phyloP scores from a whole-genome alignment of 2,888 invertebrate genomes.

The Epinotia demarniana region DNA sequence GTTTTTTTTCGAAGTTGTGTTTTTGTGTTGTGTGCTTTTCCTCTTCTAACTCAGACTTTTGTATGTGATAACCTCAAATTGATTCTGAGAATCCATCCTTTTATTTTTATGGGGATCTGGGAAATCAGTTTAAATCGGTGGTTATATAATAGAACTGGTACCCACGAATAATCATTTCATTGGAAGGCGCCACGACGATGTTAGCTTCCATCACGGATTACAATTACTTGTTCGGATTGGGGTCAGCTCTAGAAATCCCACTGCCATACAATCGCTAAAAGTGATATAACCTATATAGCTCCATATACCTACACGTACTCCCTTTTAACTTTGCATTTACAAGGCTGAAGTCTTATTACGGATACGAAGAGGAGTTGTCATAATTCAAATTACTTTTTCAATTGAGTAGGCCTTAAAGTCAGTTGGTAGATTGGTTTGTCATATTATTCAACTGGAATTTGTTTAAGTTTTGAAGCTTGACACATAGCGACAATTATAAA shows the following conservation, averaged over 20 bases:
- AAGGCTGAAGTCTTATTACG: conserved; percentile 15
- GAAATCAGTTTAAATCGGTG: no score
- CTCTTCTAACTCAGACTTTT: no score
- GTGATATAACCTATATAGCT: background rate
- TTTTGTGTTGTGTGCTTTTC: no score
- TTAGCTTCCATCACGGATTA: conserved; percentile 20
- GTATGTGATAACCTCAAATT: no score
- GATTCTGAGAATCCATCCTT: no score
- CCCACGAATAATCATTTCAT: background rate
- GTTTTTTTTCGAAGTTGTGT: no score
- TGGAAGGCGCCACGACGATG: background rate
- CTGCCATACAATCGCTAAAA: background rate
- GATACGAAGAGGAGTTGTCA: conserved; percentile 20
- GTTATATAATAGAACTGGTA: background rate
- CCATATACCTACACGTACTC: background rate
- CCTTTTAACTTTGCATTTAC: conserved; percentile 8
- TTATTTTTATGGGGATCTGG: no score
- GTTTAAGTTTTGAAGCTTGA: no score
- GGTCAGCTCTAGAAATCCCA: background rate
- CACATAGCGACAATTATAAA: no score
- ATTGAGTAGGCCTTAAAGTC: background rate
- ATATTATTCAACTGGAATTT: no score
- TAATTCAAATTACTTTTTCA: conserved; percentile 21
- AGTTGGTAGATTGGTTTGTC: no score
- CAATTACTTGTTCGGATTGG: conserved; percentile 10